Percentiles rank a stretch among this genome's conserved stretches.
These are phyloP conservation scores for Drosophila limbata DNA, from an alignment of 2,888 invertebrate genomes.

Conservation along the genomic window DNA sequence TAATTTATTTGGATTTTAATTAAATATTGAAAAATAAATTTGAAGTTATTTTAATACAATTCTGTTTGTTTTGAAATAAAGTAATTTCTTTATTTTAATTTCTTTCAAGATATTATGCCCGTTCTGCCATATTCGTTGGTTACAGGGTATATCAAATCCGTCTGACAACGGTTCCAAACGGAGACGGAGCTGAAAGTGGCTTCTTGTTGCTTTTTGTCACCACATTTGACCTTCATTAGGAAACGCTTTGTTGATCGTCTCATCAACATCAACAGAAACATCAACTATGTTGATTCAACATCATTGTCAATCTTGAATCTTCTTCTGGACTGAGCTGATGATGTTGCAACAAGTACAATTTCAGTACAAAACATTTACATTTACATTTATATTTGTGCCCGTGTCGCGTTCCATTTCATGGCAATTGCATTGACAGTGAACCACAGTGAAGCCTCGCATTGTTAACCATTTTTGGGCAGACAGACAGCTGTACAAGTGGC, in stretches of 20 bases:
- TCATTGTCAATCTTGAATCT: conserved; percentile 32
- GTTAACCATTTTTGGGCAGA: conserved; percentile 18
- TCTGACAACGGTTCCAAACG: conserved; percentile 1
- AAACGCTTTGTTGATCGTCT: conserved; percentile 54
- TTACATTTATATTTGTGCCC: conserved; percentile 1
- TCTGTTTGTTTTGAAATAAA: too few relatives aligned
- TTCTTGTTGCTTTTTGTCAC: conserved; percentile 37
- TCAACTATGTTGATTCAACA: conserved; percentile 9
- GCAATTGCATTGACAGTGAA: conserved; percentile 72
- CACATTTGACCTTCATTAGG: conserved; percentile 67
- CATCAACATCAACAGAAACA: conserved; percentile 18
- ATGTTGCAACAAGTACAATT: conserved; percentile 37
- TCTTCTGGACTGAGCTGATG: conserved; percentile 7
- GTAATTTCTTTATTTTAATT: too few relatives aligned
- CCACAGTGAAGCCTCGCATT: conserved; percentile 44
- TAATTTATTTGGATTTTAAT: too few relatives aligned
- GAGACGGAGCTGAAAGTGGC: conserved; percentile 7
- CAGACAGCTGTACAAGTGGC: neutral
- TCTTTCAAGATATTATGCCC: neutral
- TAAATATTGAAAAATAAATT: too few relatives aligned
- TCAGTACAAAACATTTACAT: conserved; percentile 11
- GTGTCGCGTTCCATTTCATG: conserved; percentile 33
- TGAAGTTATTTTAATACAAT: too few relatives aligned
- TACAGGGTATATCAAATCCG: conserved; percentile 5
- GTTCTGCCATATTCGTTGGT: neutral